Evolutionary conservation across 2,797 vertebrate species (phyloP).

Genomic region (Thripadectes ignobilis): DNA sequence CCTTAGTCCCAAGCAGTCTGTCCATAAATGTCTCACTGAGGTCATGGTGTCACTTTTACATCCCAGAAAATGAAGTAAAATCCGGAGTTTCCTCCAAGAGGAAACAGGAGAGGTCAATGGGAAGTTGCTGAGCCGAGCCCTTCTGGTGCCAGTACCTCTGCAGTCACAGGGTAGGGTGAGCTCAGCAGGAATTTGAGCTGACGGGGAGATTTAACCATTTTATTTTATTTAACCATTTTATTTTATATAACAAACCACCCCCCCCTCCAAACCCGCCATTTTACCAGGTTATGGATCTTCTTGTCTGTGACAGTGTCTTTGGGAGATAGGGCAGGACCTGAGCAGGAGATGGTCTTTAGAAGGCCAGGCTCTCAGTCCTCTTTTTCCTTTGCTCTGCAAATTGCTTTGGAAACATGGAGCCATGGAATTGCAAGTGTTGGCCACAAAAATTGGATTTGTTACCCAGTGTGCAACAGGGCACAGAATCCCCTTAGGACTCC

Average conservation of each 20-base stretch:
- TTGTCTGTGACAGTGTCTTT: neutral
- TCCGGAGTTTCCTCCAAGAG: neutral
- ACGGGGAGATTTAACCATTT: neutral
- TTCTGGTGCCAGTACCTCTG: neutral
- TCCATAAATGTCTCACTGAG: neutral
- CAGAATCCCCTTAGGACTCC: neutral
- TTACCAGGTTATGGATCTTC: neutral
- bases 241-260: neutral
- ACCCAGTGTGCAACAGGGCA: neutral
- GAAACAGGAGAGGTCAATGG: neutral
- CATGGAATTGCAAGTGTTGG: neutral
- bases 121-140: neutral
- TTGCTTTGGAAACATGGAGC: neutral
- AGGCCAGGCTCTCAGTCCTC: neutral
- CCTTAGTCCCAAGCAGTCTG: accelerated
- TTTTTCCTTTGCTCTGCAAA: neutral
- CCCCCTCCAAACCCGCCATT: neutral
- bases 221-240: neutral
- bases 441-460: neutral
- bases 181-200: neutral
- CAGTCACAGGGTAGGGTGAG: neutral
- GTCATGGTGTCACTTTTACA: neutral
- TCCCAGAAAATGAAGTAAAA: neutral
- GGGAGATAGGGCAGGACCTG: neutral
- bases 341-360: neutral